Evolutionary conservation across 2,888 invertebrate species (phyloP).

Genomic region (Drosophila nr. perissopoda): DNA sequence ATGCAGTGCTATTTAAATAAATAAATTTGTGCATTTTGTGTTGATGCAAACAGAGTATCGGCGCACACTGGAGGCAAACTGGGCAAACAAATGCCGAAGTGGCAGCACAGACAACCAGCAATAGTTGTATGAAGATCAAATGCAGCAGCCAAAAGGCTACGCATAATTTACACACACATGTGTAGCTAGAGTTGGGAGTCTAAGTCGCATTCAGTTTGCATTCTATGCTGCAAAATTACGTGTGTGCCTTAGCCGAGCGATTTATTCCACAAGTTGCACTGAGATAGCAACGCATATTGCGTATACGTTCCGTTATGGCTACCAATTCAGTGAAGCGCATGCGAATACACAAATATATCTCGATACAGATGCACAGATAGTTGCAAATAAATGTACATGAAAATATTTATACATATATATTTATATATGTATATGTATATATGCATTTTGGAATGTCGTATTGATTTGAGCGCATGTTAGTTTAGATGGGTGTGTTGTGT

Average conservation of each 20-base stretch:
- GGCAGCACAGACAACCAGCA: conserved; percentile 4
- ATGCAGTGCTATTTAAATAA: conserved; percentile 68
- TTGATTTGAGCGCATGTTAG: conserved; percentile 14
- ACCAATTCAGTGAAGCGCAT: conserved; percentile 63
- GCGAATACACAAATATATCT: conserved; percentile 55
- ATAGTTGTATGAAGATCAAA: conserved; percentile 32
- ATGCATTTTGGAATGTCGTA: conserved; percentile 35
- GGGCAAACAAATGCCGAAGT: conserved; percentile 59
- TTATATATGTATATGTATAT: not conserved
- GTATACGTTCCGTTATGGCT: conserved; percentile 61
- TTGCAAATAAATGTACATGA: conserved; percentile 15
- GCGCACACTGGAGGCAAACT: conserved; percentile 47
- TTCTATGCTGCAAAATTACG: conserved; percentile 59
- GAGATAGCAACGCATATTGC: conserved; percentile 59
- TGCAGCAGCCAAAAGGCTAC: conserved; percentile 53
- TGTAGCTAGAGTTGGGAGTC: conserved; percentile 16
- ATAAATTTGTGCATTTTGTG: conserved; percentile 60
- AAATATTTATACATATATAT: not conserved
- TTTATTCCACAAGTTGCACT: conserved; percentile 67
- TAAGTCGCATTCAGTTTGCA: conserved; percentile 25
- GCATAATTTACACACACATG: conserved; percentile 60
- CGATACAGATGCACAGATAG: conserved; percentile 25
- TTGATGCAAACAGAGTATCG: conserved; percentile 47
- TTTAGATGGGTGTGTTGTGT: not conserved
- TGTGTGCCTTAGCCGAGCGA: conserved; percentile 59